Percentiles rank a stretch among this genome's conserved stretches.
Evolutionary conservation across 2,888 invertebrate species (phyloP).

Genomic region (Andrena minutula): DNA sequence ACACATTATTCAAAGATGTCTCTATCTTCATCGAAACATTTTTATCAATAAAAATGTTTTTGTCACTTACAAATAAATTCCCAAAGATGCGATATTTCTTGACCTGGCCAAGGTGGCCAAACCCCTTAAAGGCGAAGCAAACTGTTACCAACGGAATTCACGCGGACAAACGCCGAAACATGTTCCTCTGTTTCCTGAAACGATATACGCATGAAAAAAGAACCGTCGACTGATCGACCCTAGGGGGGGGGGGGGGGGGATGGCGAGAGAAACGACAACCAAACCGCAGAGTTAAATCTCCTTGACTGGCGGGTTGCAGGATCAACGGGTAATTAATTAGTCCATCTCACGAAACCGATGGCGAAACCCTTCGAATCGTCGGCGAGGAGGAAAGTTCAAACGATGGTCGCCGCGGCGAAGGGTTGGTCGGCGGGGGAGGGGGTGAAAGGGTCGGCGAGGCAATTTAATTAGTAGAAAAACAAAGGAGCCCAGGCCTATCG

Average conservation of each 20-base stretch:
- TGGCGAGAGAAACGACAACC: conserved; percentile 3
- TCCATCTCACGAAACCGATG: conserved; percentile 66
- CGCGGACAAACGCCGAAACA: neutral
- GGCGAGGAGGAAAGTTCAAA: conserved; percentile 72
- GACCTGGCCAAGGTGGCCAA: too few species aligned
- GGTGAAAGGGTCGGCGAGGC: conserved; percentile 45
- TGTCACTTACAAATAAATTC: too few species aligned
- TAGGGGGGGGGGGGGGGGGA: neutral
- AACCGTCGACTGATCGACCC: conserved; percentile 5
- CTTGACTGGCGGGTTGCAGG: conserved; percentile 33
- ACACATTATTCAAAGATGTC: too few species aligned
- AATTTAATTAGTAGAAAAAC: conserved; percentile 74
- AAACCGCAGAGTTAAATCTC: conserved; percentile 59
- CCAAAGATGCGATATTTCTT: too few species aligned
- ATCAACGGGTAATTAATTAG: conserved; percentile 71
- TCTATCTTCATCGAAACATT: too few species aligned
- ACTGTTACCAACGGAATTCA: neutral
- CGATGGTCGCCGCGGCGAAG: conserved; percentile 51
- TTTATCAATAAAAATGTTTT: too few species aligned
- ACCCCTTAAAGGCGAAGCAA: too few species aligned
- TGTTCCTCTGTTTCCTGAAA: neutral
- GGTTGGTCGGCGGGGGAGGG: conserved; percentile 30
- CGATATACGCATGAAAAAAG: conserved; percentile 13
- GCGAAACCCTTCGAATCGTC: conserved; percentile 64
- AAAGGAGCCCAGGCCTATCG: conserved; percentile 66